Base-by-base conservation (phyloP, 2,113 vertebrate genomes). In the Lepisosteus osseus region DNA sequence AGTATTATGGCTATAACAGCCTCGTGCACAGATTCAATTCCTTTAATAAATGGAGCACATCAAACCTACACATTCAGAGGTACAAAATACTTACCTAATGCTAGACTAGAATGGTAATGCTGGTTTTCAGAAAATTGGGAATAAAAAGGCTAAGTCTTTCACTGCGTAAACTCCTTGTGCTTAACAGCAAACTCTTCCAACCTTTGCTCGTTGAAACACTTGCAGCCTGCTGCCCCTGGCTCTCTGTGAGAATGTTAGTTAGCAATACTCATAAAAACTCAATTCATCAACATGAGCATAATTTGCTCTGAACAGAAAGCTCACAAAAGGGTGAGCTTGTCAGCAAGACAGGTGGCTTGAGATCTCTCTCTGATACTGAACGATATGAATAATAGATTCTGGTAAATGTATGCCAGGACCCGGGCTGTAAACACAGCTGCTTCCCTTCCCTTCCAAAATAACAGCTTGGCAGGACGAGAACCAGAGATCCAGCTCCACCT, bases 371-470 rank as follows among this genome's bases (percentile, higher is more conserved):
- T 96, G 96, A 97, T 98, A 98, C 96, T 96, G 96, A 97, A 96
- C 94, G 95, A 98, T 98, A 98, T 99, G 96, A 99, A 99, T 99
- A 98, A 98, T 99, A 99, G 96, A 98, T 99, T 98, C 95, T 97
- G 95, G 95, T 97, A 98, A 98, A 97, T 97, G 95, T 97, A 95
- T 96, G 97, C 97, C 97, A 99, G 96, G 94, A 96, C 95, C 95
- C 94, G 94, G 95, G 94, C 95, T 95, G 97, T 99, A 99, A 99
- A 99, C 97, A 99, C 97, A 99, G 97, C 97, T 99, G 97, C 97
- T 94, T 98, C 93, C 93, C 91, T 95, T 96, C 95, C 93, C 93
- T 94, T 99, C 97, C 97, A 99, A 97, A 95, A 96, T 97, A 98
- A 98, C 97, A 98, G 97, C 97, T 99, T 97, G 94, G 96, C 88